Base-by-base conservation (phyloP, 2,888 invertebrate species). In the Gibbula magus region DNA sequence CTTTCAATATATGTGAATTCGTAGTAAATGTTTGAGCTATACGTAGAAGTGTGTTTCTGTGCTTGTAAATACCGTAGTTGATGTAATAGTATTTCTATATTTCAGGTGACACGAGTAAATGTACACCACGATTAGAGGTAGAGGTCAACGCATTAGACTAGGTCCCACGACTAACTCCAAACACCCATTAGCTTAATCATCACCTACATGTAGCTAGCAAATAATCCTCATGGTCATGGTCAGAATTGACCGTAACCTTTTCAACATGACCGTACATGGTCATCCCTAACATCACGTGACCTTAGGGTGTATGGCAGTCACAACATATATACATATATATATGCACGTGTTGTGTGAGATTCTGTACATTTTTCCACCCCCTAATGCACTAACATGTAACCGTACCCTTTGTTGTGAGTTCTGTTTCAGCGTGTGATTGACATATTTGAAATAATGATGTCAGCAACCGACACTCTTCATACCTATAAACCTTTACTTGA, bases 81-180 rank as follows among this genome's bases (percentile, higher is more conserved):
- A 70, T 70, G 70, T 32, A 18, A 20, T 70, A 70, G 70, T 35
- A 8, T 8, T 70, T 70, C 39, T 70, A 70, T n/a, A 35, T 70
- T 70, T 70, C 70, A 70, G 70, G n/a, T 39, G 10, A 35, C 70
- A 70, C 32, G n/a, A 35, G 70, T 70, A 70, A 32, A 39, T 70
- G 70, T 70, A 70, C 35, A 20, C 35, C 70, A 35, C 20, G 20
- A 20, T 32, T 70, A 70, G 70, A 70, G 70, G 70, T 70, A 70
- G 70, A 16, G 35, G 70, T 70, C 7, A 35, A 39, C 3, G 20
- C 45, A 10, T 7, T 45, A 45, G 45, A 45, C 13, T 35, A 45
- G 45, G 45, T 1, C 45, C 45, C 45, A 45, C 45, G 5, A 45
- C 45, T 45, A 45, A 45, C 45, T 13, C 4, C 3, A 45, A 10